phyloP scores from a whole-genome alignment of 2,888 invertebrate species.

The Artemia sp. region DNA sequence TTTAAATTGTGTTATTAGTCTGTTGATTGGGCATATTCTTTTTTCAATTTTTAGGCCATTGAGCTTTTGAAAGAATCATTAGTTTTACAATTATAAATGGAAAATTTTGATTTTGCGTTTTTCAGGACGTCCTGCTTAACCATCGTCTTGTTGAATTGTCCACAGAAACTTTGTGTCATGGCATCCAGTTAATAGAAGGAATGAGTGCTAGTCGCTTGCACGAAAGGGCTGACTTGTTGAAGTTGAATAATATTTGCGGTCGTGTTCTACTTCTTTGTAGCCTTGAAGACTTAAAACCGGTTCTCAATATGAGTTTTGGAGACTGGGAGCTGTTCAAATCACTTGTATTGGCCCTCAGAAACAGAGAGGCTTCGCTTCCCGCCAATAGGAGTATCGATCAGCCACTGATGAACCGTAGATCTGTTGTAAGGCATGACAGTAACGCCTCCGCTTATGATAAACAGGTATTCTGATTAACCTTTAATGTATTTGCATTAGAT shows the following conservation, averaged over 20 bases:
- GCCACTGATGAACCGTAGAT: background rate
- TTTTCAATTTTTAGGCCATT: too few relatives aligned
- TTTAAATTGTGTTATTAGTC: too few relatives aligned
- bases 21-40: too few relatives aligned
- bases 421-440: background rate
- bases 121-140: constrained; percentile 49
- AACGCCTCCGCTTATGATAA: background rate
- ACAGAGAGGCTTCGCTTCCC: constrained; percentile 45
- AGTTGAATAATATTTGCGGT: constrained; percentile 67
- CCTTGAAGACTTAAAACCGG: constrained; percentile 65
- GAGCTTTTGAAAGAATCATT: too few relatives aligned
- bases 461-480: background rate
- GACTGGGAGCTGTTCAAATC: constrained; percentile 91
- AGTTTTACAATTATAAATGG: too few relatives aligned
- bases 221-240: constrained; percentile 45
- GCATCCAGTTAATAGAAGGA: constrained; percentile 53
- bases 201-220: constrained; percentile 39
- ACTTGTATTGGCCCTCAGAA: constrained; percentile 55
- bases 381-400: background rate
- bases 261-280: constrained; percentile 73
- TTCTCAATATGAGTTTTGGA: constrained; percentile 70
- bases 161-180: constrained; percentile 53
- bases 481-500: too few relatives aligned
- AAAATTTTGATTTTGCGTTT: constrained; percentile 24
- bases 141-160: constrained; percentile 49